Conservation (phyloP, 2,113 vertebrate genomes). For the Leptosomus discolor region DNA sequence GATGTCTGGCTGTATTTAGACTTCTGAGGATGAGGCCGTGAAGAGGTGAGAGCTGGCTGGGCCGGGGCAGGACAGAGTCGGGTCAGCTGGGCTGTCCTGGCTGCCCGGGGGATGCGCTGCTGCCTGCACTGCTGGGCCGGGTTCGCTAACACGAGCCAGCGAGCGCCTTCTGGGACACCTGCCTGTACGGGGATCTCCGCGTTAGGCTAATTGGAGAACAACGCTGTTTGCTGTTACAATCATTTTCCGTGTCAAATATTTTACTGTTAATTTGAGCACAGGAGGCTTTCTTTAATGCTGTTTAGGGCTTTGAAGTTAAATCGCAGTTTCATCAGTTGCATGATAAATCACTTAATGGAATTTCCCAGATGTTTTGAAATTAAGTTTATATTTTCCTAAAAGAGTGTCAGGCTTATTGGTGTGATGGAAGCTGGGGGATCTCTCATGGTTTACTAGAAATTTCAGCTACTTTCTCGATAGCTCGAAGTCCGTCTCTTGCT, state of each 20-base stretch:
- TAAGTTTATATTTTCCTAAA: background rate
- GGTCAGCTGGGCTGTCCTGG: no score
- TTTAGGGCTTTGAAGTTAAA: constrained; percentile 50
- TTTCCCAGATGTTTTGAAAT: constrained; percentile 55
- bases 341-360: constrained; percentile 45
- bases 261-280: constrained; percentile 46
- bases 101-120: no score
- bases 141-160: no score
- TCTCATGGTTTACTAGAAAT: background rate
- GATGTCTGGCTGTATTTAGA: background rate
- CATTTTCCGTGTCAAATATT: constrained; percentile 30
- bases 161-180: background rate
- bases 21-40: background rate
- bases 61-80: background rate
- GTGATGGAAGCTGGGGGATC: background rate
- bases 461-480: background rate
- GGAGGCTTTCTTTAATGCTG: background rate
- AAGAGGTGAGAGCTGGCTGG: background rate
- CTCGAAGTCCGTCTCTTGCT: background rate
- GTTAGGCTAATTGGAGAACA: background rate
- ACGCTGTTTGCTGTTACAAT: background rate
- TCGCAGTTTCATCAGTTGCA: constrained; percentile 55
- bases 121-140: no score
- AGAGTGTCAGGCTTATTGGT: background rate
- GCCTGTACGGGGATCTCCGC: background rate